These are phyloP conservation scores for Morpho helenor DNA, from an alignment of 2,888 invertebrate genomes.

Conservation along the genomic window DNA sequence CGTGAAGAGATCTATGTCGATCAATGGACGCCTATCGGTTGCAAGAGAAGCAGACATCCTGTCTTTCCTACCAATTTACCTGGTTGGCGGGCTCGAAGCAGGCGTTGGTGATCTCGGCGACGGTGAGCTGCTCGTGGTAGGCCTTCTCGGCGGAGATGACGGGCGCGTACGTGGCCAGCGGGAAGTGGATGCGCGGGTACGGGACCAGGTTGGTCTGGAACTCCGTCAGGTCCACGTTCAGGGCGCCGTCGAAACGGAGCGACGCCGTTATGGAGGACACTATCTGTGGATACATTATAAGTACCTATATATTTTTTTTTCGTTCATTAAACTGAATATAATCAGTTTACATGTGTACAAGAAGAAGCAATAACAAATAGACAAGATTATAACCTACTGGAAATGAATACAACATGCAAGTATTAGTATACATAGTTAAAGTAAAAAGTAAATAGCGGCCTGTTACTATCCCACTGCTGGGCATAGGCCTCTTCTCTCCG, in stretches of 20 bases:
- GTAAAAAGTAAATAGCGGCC: too few relatives aligned
- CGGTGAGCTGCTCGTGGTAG: slow-evolving; percentile 94
- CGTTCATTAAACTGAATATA: too few relatives aligned
- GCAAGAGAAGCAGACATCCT: too few relatives aligned
- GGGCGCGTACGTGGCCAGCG: slow-evolving; percentile 93
- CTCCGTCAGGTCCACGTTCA: slow-evolving; percentile 95
- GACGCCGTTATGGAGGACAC: slow-evolving; percentile 97
- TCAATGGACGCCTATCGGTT: too few relatives aligned
- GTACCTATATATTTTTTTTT: background rate
- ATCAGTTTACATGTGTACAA: too few relatives aligned
- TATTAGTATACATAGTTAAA: too few relatives aligned
- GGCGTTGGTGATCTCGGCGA: slow-evolving; percentile 95
- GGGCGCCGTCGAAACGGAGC: slow-evolving; percentile 93
- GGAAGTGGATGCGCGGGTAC: slow-evolving; percentile 97
- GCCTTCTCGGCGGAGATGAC: slow-evolving; percentile 96
- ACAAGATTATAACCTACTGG: too few relatives aligned
- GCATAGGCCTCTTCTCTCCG: too few relatives aligned
- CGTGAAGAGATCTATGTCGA: too few relatives aligned
- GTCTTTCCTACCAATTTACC: slow-evolving; percentile 36
- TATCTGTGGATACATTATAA: slow-evolving; percentile 76
- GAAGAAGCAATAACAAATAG: too few relatives aligned
- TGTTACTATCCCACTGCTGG: too few relatives aligned
- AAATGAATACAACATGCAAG: too few relatives aligned
- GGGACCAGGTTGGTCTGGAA: slow-evolving; percentile 97
- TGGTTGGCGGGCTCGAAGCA: slow-evolving; percentile 97